These are phyloP conservation scores for Melangyna quadrimaculata DNA, from an alignment of 2,888 invertebrate species.

Conservation along the genomic window DNA sequence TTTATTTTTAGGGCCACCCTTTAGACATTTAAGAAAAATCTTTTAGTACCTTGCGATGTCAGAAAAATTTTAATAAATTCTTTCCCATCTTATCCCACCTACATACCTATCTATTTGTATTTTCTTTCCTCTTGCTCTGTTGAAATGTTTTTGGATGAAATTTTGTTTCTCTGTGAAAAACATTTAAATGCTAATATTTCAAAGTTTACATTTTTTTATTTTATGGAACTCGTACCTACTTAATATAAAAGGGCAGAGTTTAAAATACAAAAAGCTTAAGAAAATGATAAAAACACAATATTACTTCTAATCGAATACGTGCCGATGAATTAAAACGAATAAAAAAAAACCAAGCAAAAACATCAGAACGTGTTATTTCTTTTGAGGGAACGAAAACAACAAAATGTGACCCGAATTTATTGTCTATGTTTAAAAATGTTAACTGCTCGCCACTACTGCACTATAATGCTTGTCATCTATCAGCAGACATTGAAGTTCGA, in stretches of 20 bases:
- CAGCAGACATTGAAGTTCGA: background rate
- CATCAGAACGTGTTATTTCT: constrained; percentile 39
- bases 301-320: constrained; percentile 63
- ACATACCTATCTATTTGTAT: background rate
- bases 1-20: constrained; percentile 13
- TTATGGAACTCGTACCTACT: background rate
- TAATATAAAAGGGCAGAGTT: background rate
- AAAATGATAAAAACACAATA: constrained; percentile 32
- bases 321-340: constrained; percentile 46
- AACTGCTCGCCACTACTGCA: background rate
- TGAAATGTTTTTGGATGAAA: background rate
- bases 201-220: constrained; percentile 11
- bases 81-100: background rate
- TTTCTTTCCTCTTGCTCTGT: background rate
- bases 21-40: background rate
- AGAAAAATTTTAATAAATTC: background rate
- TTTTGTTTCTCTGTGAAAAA: background rate
- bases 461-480: background rate
- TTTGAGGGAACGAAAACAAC: background rate
- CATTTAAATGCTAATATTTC: constrained; percentile 35
- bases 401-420: constrained; percentile 58
- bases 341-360: background rate
- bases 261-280: constrained; percentile 17
- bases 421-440: background rate
- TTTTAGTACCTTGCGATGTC: background rate